Evolutionary conservation across 64 coral and sea anemone genomes (phyloP).

Genomic region (Astreopora myriophthalma): DNA sequence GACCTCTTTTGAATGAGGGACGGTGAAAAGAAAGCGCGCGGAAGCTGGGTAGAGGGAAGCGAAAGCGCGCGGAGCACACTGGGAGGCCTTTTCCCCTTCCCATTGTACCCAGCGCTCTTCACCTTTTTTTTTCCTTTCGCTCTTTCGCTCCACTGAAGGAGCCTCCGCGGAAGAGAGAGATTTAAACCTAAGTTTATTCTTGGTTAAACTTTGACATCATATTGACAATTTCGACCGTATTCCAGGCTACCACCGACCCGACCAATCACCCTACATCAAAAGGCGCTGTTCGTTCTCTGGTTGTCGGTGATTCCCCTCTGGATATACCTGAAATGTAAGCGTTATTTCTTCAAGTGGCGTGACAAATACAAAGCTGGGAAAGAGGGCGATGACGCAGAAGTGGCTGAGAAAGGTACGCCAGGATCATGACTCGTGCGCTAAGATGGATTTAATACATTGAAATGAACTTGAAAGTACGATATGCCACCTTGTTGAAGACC

Average conservation of each 20-base stretch:
- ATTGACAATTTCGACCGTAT: neutral
- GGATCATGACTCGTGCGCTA: neutral
- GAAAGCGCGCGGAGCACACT: too few species aligned
- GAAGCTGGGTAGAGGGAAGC: too few species aligned
- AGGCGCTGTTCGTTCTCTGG: slow-evolving; percentile 90
- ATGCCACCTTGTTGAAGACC: too few species aligned
- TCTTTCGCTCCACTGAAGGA: too few species aligned
- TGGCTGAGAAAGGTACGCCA: neutral
- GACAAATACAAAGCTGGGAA: slow-evolving; percentile 51
- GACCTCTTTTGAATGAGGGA: too few species aligned
- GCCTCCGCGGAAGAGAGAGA: too few species aligned
- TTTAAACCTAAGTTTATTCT: neutral
- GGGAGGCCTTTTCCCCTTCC: too few species aligned
- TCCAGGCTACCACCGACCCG: slow-evolving; percentile 79
- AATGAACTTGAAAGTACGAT: neutral
- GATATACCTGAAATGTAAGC: slow-evolving; percentile 33
- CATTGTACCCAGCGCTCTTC: too few species aligned
- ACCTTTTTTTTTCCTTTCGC: too few species aligned
- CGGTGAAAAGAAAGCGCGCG: too few species aligned
- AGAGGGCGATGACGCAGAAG: slow-evolving; percentile 1
- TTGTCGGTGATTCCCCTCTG: slow-evolving; percentile 71
- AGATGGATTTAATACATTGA: too few species aligned
- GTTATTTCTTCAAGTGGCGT: neutral
- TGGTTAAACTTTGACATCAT: neutral
- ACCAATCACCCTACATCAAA: slow-evolving; percentile 93